These are phyloP conservation scores for Dipodomys merriami DNA, from an alignment of 2,113 vertebrate species.

Conservation along the genomic window DNA sequence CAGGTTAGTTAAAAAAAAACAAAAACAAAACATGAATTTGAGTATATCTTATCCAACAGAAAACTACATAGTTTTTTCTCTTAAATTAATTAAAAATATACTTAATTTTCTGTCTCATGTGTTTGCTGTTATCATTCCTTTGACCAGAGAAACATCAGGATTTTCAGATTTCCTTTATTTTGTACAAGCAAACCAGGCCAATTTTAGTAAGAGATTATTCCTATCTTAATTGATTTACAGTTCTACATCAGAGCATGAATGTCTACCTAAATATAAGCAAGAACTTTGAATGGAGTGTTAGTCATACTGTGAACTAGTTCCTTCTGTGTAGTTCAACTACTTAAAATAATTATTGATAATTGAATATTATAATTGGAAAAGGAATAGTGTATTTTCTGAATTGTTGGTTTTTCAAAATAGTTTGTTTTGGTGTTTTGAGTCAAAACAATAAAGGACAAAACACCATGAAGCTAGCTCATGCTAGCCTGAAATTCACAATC, in stretches of 20 bases:
- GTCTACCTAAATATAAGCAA: slow-evolving; percentile 22
- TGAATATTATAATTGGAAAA: not conserved
- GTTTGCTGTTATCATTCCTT: not conserved
- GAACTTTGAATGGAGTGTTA: not conserved
- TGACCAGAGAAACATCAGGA: slow-evolving; percentile 65
- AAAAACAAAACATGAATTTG: slow-evolving; percentile 30
- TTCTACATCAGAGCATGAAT: not conserved
- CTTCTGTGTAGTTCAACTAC: not conserved
- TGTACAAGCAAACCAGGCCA: slow-evolving; percentile 6
- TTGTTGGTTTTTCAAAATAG: not conserved
- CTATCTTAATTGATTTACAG: slow-evolving; percentile 20
- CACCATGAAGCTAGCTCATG: no score
- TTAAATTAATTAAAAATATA: no score
- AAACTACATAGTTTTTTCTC: not conserved
- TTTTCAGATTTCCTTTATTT: slow-evolving; percentile 27
- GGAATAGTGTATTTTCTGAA: not conserved
- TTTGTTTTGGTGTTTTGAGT: no score
- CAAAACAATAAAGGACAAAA: no score
- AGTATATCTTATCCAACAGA: not conserved
- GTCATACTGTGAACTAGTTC: not conserved
- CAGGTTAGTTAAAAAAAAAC: not conserved
- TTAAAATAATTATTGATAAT: not conserved
- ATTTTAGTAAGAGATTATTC: slow-evolving; percentile 27
- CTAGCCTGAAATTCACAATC: no score
- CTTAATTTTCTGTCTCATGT: not conserved